These are phyloP conservation scores for Monodelphis domestica DNA, from an alignment of 2,797 vertebrate genomes.

Conservation along the genomic window DNA sequence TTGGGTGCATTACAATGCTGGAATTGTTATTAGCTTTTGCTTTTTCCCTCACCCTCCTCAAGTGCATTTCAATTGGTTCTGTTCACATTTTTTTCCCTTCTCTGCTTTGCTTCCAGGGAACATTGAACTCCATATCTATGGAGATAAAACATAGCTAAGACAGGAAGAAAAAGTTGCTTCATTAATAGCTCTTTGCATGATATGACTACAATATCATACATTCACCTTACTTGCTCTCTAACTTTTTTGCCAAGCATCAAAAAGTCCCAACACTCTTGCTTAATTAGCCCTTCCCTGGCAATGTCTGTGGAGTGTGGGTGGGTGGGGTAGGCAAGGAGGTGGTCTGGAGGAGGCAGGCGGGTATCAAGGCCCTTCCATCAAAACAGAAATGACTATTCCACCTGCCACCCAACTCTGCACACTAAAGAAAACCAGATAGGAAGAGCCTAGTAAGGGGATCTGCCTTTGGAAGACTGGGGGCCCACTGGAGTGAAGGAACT, in stretches of 20 bases:
- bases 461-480: background rate
- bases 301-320: background rate
- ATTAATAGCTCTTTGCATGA: background rate
- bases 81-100: background rate
- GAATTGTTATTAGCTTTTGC: background rate
- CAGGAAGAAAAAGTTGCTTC: background rate
- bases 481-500: background rate
- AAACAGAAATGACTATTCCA: conserved; percentile 46
- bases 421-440: background rate
- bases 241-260: conserved; percentile 13
- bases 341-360: background rate
- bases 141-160: background rate
- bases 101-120: background rate
- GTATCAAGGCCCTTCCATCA: conserved; percentile 45
- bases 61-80: background rate
- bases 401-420: background rate
- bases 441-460: background rate
- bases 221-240: background rate
- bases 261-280: background rate
- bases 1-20: background rate
- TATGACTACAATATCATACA: background rate
- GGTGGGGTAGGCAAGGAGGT: background rate
- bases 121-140: background rate
- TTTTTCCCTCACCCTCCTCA: background rate
- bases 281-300: conserved; percentile 1